A percentile compares a stretch with the other conserved stretches of the same genome.
phyloP scores from a whole-genome alignment of 2,797 vertebrate species.

The Rhadinocentrus ornatus region DNA sequence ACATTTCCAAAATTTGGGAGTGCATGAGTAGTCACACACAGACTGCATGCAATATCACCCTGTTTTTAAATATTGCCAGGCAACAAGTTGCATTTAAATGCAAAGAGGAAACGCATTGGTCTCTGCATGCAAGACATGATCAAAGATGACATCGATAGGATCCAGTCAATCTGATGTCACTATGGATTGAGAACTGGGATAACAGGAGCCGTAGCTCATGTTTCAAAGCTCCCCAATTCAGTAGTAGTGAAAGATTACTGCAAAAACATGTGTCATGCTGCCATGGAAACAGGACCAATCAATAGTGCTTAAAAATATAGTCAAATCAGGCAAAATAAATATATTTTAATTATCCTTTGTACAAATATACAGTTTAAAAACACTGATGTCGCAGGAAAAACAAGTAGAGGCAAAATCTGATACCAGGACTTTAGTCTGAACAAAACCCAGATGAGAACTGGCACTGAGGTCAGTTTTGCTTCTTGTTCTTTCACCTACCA shows the following conservation, averaged over 20 bases:
- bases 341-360: slow-evolving; percentile 17
- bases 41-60: slow-evolving; percentile 4
- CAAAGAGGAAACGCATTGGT: background rate
- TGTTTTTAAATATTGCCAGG: slow-evolving; percentile 11
- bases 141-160: slow-evolving; percentile 33
- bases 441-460: slow-evolving; percentile 35
- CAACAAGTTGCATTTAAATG: slow-evolving; percentile 16
- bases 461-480: slow-evolving; percentile 55
- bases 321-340: slow-evolving; percentile 46
- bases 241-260: slow-evolving; percentile 67
- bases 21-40: slow-evolving; percentile 12
- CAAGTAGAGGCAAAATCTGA: slow-evolving; percentile 27
- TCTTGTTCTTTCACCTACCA: slow-evolving; percentile 19
- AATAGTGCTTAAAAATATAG: slow-evolving; percentile 49
- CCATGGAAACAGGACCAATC: slow-evolving; percentile 75
- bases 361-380: background rate
- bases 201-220: slow-evolving; percentile 50
- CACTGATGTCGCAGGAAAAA: background rate
- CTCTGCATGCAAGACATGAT: slow-evolving; percentile 23
- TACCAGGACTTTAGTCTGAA: slow-evolving; percentile 30
- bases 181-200: slow-evolving; percentile 32
- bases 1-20: slow-evolving; percentile 48
- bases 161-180: slow-evolving; percentile 38
- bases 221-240: slow-evolving; percentile 59
- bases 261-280: slow-evolving; percentile 77